A percentile compares a stretch with the other conserved stretches of the same genome.
Conservation (phyloP, 2,797 vertebrate genomes). For the Anguilla pacifica region DNA sequence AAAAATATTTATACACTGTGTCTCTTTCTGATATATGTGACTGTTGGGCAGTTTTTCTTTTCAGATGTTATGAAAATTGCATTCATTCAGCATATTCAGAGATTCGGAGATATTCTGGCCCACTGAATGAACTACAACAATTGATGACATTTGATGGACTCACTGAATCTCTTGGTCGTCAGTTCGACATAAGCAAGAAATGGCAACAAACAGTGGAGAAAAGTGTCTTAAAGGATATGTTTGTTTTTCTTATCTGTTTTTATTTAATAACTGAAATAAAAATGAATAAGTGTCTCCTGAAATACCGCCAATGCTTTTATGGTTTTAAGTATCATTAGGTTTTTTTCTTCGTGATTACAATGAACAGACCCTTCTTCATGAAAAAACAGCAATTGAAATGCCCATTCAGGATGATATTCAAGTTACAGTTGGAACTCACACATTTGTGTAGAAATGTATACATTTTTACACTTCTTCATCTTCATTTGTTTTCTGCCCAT, state of each 20-base stretch:
- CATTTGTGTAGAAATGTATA: not conserved
- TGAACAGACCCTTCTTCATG: constrained; percentile 4
- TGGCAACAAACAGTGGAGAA: not conserved
- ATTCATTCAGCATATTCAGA: not conserved
- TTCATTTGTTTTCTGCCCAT: not conserved
- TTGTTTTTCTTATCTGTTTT: not conserved
- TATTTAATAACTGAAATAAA: not conserved
- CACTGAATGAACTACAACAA: not conserved
- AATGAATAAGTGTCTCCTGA: not conserved
- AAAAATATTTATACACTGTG: not conserved
- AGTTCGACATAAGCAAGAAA: not conserved
- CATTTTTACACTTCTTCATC: not conserved
- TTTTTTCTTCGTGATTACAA: not conserved
- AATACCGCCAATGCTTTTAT: not conserved
- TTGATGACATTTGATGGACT: not conserved
- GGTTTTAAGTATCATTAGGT: not conserved
- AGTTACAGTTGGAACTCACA: not conserved
- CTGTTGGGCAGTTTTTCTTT: not conserved
- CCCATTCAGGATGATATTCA: not conserved
- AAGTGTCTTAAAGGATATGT: not conserved
- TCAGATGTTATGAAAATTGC: not conserved
- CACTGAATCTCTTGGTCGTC: not conserved
- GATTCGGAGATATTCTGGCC: not conserved
- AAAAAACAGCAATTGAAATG: not conserved
- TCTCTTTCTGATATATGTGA: not conserved